Conservation (phyloP, 2,888 invertebrate species). For the Hemicrepidius hirtus region DNA sequence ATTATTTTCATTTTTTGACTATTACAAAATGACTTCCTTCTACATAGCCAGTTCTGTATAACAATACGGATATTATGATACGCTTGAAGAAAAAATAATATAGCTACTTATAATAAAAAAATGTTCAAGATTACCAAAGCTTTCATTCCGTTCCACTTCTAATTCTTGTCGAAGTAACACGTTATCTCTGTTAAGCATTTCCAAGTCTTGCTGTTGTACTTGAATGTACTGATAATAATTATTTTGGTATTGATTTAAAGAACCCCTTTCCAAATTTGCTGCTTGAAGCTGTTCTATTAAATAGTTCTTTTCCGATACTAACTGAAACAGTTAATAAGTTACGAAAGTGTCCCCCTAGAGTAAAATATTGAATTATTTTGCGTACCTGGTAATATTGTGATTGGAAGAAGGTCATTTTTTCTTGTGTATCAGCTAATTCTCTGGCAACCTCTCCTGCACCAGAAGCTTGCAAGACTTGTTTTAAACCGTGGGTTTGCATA, state of each 20-base stretch:
- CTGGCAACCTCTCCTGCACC: slow-evolving; percentile 65
- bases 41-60: too few relatives aligned
- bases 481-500: slow-evolving; percentile 63
- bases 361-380: not conserved
- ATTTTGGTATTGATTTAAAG: slow-evolving; percentile 56
- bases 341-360: too few relatives aligned
- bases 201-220: slow-evolving; percentile 61
- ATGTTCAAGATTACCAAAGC: slow-evolving; percentile 58
- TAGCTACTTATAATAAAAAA: too few relatives aligned
- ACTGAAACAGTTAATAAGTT: too few relatives aligned
- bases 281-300: slow-evolving; percentile 55
- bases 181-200: slow-evolving; percentile 58
- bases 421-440: slow-evolving; percentile 63
- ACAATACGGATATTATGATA: too few relatives aligned
- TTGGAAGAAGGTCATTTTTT: slow-evolving; percentile 62
- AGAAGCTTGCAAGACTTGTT: slow-evolving; percentile 61
- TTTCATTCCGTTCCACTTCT: slow-evolving; percentile 63
- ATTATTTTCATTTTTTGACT: too few relatives aligned
- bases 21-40: too few relatives aligned
- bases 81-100: too few relatives aligned
- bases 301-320: slow-evolving; percentile 56
- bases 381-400: slow-evolving; percentile 62
- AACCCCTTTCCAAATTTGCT: slow-evolving; percentile 53
- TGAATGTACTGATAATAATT: slow-evolving; percentile 61
- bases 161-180: slow-evolving; percentile 61